Evolutionary conservation across 2,113 vertebrate genomes (phyloP), one percentile per base, ranked within the genome.

Genomic region (Pollimyrus isidori): DNA sequence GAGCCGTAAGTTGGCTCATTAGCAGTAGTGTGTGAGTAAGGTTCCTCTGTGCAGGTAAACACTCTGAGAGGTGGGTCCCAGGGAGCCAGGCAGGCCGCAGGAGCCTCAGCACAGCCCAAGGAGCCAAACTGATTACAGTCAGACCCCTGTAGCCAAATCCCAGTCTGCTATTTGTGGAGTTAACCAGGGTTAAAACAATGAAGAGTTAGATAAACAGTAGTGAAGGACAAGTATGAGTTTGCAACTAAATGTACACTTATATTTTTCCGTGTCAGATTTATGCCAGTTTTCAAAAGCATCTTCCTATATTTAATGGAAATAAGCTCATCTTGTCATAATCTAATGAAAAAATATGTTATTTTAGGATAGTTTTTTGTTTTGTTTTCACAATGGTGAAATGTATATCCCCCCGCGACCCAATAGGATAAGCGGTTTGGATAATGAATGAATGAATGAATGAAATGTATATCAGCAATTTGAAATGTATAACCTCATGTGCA

Each of bases 21-120:
- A 89, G 90, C 26, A 4, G 39, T 23, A 62, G 88, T 76, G 76
- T 86, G 26, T 86, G 80, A 91, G 91, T 92, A 88, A 92, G 90
- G 91, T 88, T 53, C 88, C 87, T 89, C 92, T 49, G 42, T 93
- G 93, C 93, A 93, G 90, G 92, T 91, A 91, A 91, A 92, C 90
- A 89, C 90, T 85, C 90, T 90, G 91, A 93, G 92, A 88, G 84
- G 94, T 92, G 93, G 93, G 93, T 95, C 94, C 94, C 94, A 91
- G 91, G 88, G 93, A 92, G 93, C 91, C 92, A 90, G 92, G 90
- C 91, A 92, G 93, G 94, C 94, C 92, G 90, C 93, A 49, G 92
- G 94, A 93, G 92, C 94, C 84, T 93, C 92, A 93, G 94, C 93
- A 92, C 89, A 94, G 95, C 95, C 94, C 94, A 94, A 93, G 93